These are phyloP conservation scores for Chloebia gouldiae DNA, from an alignment of 2,113 vertebrate species.

Conservation along the genomic window DNA sequence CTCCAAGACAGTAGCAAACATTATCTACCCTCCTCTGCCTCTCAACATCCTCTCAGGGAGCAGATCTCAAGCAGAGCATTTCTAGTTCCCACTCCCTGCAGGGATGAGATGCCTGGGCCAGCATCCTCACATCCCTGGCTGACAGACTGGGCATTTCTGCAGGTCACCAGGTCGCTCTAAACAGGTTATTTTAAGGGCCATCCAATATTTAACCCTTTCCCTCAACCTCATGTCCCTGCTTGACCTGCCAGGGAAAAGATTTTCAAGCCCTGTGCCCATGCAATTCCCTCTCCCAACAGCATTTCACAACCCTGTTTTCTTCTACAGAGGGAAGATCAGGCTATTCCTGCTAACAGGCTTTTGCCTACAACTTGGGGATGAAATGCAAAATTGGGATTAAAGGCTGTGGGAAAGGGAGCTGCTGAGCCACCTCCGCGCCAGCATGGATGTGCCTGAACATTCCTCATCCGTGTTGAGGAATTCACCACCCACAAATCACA, in stretches of 20 bases:
- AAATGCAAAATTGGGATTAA: not conserved
- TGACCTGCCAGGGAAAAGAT: not conserved
- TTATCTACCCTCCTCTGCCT: not conserved
- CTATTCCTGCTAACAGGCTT: not conserved
- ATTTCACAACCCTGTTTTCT: not conserved
- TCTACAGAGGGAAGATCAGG: not conserved
- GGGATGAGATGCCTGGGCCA: not conserved
- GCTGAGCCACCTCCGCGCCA: not conserved
- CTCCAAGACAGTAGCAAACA: not conserved
- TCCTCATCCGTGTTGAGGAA: slow-evolving; percentile 63
- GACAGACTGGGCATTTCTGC: not conserved
- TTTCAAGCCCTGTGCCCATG: not conserved
- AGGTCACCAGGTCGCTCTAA: not conserved
- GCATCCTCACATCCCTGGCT: too few relatives aligned
- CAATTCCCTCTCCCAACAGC: not conserved
- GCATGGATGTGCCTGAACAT: not conserved
- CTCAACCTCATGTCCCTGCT: not conserved
- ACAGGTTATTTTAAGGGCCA: not conserved
- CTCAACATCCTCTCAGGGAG: not conserved
- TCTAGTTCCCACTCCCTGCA: not conserved
- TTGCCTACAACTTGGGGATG: not conserved
- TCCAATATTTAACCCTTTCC: not conserved
- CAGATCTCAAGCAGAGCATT: not conserved
- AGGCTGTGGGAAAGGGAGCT: not conserved
- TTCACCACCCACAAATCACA: slow-evolving; percentile 70